Conservation (phyloP, 2,113 vertebrate species). For the Mixornis gularis region DNA sequence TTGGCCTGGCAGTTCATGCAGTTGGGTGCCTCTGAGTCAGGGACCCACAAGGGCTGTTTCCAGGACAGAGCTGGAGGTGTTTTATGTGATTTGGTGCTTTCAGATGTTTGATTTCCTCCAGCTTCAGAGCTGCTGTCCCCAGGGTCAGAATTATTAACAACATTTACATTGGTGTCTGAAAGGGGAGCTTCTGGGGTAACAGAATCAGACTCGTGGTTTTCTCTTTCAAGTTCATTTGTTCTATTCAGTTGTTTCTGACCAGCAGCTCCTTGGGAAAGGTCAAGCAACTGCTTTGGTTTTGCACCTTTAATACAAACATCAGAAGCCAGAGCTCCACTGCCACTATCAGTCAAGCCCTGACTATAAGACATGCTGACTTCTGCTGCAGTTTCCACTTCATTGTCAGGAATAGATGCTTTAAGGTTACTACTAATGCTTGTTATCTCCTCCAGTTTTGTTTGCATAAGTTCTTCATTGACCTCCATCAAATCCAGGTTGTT, state of each 20-base stretch:
- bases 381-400: neutral
- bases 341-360: neutral
- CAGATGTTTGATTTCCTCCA: conserved; percentile 59
- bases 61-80: conserved; percentile 64
- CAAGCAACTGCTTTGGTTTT: conserved; percentile 82
- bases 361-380: neutral
- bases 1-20: conserved; percentile 90
- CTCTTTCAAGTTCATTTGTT: neutral
- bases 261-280: conserved; percentile 57
- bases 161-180: neutral
- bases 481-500: neutral
- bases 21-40: conserved; percentile 91
- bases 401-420: neutral
- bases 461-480: neutral
- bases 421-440: neutral
- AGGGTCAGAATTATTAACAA: neutral
- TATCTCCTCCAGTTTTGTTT: conserved; percentile 18
- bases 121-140: conserved; percentile 65
- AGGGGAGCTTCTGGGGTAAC: neutral
- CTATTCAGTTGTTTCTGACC: conserved; percentile 41
- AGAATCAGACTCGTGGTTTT: conserved; percentile 22
- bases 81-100: neutral
- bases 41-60: conserved; percentile 89
- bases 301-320: conserved; percentile 74
- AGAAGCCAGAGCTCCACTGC: neutral